A percentile compares a stretch with the other conserved stretches of the same genome.
These are phyloP conservation scores for Adrianichthys oophorus DNA, from an alignment of 2,797 vertebrate species.

Conservation along the genomic window DNA sequence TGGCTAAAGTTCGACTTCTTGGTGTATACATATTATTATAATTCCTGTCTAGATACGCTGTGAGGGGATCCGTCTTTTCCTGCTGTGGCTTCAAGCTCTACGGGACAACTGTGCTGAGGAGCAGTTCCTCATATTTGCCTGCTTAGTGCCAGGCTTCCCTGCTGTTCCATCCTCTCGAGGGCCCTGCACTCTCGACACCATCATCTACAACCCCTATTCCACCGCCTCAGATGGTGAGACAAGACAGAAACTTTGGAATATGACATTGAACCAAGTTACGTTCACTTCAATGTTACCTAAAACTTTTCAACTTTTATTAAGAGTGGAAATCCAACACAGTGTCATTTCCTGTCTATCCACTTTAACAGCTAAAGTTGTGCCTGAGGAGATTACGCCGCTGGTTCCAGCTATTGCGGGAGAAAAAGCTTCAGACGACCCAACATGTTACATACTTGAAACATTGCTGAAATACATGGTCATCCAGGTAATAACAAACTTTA, in stretches of 20 bases:
- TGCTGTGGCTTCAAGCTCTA: conserved; percentile 97
- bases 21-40: conserved; percentile 4
- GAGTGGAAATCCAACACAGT: no score
- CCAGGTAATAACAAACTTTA: conserved; percentile 79
- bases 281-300: no score
- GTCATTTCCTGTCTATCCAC: conserved; percentile 17
- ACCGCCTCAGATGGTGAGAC: conserved; percentile 85
- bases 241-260: neutral
- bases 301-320: no score
- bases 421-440: conserved; percentile 92
- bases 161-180: conserved; percentile 87
- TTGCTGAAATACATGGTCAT: conserved; percentile 95
- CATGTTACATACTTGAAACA: conserved; percentile 93
- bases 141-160: conserved; percentile 96
- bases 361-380: conserved; percentile 88
- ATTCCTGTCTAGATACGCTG: conserved; percentile 86
- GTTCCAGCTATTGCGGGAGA: conserved; percentile 89
- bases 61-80: conserved; percentile 95
- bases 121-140: conserved; percentile 94
- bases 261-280: neutral
- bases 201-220: conserved; percentile 86
- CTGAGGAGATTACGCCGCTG: conserved; percentile 94
- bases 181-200: conserved; percentile 93
- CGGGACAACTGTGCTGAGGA: conserved; percentile 94
- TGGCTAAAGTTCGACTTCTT: neutral